These are phyloP conservation scores for Drosophila eugracilis DNA, from an alignment of 1,140 invertebrate species.

Conservation along the genomic window DNA sequence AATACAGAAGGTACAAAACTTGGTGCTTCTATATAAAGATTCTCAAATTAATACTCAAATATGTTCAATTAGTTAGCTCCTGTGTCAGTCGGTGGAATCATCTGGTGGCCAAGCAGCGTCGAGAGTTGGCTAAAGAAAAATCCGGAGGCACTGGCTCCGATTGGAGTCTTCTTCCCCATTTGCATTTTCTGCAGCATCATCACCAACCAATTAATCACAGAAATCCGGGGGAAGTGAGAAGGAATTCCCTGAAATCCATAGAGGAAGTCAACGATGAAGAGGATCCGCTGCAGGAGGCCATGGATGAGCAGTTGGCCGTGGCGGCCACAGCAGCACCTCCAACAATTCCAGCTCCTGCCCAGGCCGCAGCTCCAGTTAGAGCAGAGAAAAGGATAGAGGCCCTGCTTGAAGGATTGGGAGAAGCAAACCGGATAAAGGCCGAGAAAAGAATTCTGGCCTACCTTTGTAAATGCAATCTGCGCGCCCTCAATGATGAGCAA, in stretches of 20 bases:
- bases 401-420: conserved; percentile 65
- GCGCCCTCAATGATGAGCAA: conserved; percentile 61
- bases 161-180: conserved; percentile 61
- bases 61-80: conserved; percentile 28
- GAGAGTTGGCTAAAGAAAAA: conserved; percentile 55
- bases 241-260: conserved; percentile 33
- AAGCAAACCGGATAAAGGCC: conserved; percentile 60
- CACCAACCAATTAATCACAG: conserved; percentile 24
- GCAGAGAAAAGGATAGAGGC: conserved; percentile 69
- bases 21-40: background rate
- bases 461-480: conserved; percentile 75
- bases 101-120: conserved; percentile 48
- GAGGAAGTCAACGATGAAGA: conserved; percentile 67
- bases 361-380: background rate
- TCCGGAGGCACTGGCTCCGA: conserved; percentile 38
- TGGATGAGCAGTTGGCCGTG: conserved; percentile 71
- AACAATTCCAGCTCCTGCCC: background rate
- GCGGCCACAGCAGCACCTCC: conserved; percentile 3
- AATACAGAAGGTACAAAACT: conserved; percentile 58
- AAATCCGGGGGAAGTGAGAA: conserved; percentile 10
- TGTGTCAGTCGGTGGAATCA: conserved; percentile 71
- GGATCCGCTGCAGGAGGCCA: conserved; percentile 74
- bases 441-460: conserved; percentile 72
- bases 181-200: conserved; percentile 57
- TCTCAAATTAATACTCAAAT: background rate